Evolutionary conservation across 64 coral and sea anemone genomes (phyloP).

Genomic region (Catalaphyllia jardinei): DNA sequence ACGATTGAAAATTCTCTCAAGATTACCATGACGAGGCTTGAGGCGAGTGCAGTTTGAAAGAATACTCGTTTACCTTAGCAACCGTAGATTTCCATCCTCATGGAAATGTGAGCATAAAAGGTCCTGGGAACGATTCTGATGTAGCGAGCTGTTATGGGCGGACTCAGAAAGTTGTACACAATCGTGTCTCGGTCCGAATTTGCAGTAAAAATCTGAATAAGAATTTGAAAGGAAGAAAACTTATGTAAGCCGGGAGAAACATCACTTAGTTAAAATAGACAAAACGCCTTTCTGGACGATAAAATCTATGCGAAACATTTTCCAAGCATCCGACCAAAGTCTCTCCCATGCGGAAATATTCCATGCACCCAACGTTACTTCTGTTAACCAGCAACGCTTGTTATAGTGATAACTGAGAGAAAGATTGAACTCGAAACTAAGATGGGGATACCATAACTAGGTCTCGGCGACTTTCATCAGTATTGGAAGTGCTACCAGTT

Average conservation of each 20-base stretch:
- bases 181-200: constrained; percentile 42
- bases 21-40: too few species aligned
- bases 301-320: too few species aligned
- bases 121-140: neutral
- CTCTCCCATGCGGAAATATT: too few species aligned
- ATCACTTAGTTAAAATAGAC: neutral
- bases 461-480: neutral
- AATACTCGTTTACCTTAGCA: neutral
- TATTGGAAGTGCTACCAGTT: neutral
- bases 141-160: constrained; percentile 28
- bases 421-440: neutral
- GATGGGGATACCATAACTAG: neutral
- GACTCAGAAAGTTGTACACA: constrained; percentile 11
- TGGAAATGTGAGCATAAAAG: constrained; percentile 10
- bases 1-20: too few species aligned
- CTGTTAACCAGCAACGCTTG: too few species aligned
- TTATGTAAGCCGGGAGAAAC: neutral
- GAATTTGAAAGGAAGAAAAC: neutral
- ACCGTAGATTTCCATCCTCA: constrained; percentile 51
- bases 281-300: too few species aligned
- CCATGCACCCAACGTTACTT: too few species aligned
- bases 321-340: too few species aligned
- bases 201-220: neutral
- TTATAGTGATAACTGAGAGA: too few species aligned
- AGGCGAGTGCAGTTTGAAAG: too few species aligned